Base-by-base conservation (phyloP, 2,113 vertebrate species). In the Philantomba maxwellii region DNA sequence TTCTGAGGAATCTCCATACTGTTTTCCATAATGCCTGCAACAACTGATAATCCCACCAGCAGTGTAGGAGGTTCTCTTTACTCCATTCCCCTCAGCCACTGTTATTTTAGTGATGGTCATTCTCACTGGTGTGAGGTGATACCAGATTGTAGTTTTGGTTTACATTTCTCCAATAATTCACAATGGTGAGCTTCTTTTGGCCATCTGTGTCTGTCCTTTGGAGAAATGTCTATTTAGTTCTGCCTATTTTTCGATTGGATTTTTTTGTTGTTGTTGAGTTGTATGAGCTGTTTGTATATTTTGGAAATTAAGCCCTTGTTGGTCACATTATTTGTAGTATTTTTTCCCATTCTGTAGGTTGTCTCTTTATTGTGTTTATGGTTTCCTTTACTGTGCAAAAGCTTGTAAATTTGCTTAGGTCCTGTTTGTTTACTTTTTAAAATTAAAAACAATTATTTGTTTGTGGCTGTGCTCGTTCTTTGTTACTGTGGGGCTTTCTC, bases 1-100 rank as follows among this genome's bases (percentile, higher is more conserved):
- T 39, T 39, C 39, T 39, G 4, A 39, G 39, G 39, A 39, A 39
- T 39, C 39, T 39, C 39, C 39, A 39, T 39, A 4, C 39, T 39
- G 39, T 4, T 39, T 3, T 39, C 4, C 4, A 3, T 39, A 4
- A 3, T 39, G 39, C 39, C 4, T 70, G n/a, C 4, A 21, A 70
- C n/a, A 70, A 36, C n/a, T 36, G n/a, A 70, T 70, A 36, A 36
- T 70, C 17, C 64, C 64, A 70, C 64, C 64, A 36, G 17, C n/a
- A 36, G 17, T 70, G 4, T 70, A 36, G n/a, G 4, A 70, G n/a
- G 17, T 70, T 70, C 33, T 19, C 17, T 70, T 70, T 36, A 36
- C n/a, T 70, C 64, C 64, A 36, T 36, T 70, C n/a, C 8, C 33
- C n/a, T 36, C n/a, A 36, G 64, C 33, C 64, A 66, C 16, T 66